Evolutionary conservation across 2,797 vertebrate genomes (phyloP), one percentile per base, ranked within the genome.

Genomic region (Pogonophryne albipinna): DNA sequence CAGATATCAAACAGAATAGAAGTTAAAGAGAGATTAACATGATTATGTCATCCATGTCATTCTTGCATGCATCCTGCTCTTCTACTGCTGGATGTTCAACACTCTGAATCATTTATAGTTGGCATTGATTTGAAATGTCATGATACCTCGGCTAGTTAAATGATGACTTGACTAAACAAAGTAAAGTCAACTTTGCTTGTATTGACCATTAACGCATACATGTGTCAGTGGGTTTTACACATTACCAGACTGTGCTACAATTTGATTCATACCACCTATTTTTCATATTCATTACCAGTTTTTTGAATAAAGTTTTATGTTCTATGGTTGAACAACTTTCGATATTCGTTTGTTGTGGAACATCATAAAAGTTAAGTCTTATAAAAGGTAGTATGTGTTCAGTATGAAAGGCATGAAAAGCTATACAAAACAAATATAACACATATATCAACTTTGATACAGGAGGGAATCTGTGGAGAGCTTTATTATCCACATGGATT

Each of bases 1-100:
- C 63, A 63, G 51, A 84, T 79, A 70, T 85, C 80, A 90, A 89
- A 90, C 82, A 69, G 82, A 88, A 86, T 78, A 60, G 20, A 85
- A 76, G 4, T 68, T 70, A 84, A 78, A 74, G 57, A 71, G 44
- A 79, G 53, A 83, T 91, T 84, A 83, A 66, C 76, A 67, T 68
- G 57, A 75, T 85, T 82, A 87, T 90, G 84, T 90, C 77, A 89
- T 82, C 47, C 56, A 49, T 74, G 74, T 58, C 74, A 71, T 65
- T 74, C 74, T 71, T 79, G 52, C 79, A 51, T 69, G 38, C 3
- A n/a, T 78, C 19, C 74, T 61, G 57, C 55, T 53, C 52, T 34
- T 72, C 60, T 47, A 41, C 75, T 0, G 2, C 46, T 31, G 23
- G 67, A 74, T 55, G 46, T 64, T 68, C 31, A 80, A 15, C 46